Base-by-base conservation (phyloP, 1,140 invertebrate species). In the Dendroctonus valens region DNA sequence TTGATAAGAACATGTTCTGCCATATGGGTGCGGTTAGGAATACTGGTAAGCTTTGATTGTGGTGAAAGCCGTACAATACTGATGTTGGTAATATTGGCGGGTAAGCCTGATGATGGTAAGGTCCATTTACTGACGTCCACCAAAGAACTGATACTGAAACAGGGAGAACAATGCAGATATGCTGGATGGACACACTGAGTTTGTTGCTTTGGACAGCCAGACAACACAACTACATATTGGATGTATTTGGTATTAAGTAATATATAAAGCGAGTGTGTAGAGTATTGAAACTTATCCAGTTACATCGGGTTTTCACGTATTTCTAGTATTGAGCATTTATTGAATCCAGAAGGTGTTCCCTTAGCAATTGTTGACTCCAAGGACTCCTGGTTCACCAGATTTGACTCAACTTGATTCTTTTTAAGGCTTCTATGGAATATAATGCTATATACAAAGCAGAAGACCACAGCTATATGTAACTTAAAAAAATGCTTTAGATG, bases 91-190 rank as follows among this genome's bases (percentile, higher is more conserved):
- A 26, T 1, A 26, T 74, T 74, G 73, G 71, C 71, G 11, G 58
- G 42, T 37, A 37, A 39, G 58, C 6, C 49, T 41, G 39, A 8
- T 52, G 50, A 0, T 42, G 14, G 8, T 12, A 51, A 8, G 49
- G 37, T 26, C 6, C 77, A 42, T 54, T 85, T 87, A 86, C 70
- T 84, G 83, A 80, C 85, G 83, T 79, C 85, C 85, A 78, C 84
- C 84, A 83, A 88, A 88, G 80, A 90, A 83, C 81, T 89, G 86
- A 80, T 87, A 88, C 88, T 90, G 87, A 73, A 89, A 90, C 78
- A 82, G 66, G 73, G 72, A 78, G 15, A 46, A 42, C 26, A 26
- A 26, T 26, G 26, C 26, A 26, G 26, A 26, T 26, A 26, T 26
- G 26, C 26, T 26, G 26, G 26, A 26, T 26, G 26, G 26, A 3